These are phyloP conservation scores for Pseudocheirus occidentalis DNA, from an alignment of 2,797 vertebrate species.

Conservation along the genomic window DNA sequence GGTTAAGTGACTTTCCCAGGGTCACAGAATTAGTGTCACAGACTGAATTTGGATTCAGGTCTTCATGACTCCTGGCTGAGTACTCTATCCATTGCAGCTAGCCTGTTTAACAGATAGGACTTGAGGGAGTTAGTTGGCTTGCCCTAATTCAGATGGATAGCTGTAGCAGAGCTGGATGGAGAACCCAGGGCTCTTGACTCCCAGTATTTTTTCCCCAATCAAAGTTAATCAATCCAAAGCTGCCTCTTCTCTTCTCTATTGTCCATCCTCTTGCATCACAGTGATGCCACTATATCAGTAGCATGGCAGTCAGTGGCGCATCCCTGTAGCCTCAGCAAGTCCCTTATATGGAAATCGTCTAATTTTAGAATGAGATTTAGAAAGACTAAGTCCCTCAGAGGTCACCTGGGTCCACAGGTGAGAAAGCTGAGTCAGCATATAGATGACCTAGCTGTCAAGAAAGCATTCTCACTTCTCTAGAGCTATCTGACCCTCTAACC, in stretches of 20 bases:
- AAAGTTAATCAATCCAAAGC: background rate
- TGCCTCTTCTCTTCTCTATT: background rate
- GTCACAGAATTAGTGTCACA: background rate
- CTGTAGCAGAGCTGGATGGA: background rate
- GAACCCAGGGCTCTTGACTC: background rate
- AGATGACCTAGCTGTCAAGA: background rate
- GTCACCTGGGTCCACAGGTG: background rate
- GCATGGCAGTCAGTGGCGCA: background rate
- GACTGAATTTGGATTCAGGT: background rate
- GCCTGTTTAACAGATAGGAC: background rate
- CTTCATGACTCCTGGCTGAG: background rate
- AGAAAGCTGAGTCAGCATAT: background rate
- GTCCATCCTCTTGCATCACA: background rate
- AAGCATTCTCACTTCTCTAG: background rate
- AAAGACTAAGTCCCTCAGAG: slow-evolving; percentile 35
- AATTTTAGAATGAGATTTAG: background rate
- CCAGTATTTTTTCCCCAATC: background rate
- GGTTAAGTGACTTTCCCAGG: background rate
- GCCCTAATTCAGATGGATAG: background rate
- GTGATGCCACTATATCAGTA: background rate
- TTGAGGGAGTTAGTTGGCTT: background rate
- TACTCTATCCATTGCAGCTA: background rate
- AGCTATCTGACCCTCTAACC: background rate
- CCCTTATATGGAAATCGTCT: background rate
- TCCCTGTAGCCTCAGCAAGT: background rate